These are phyloP conservation scores for Onthophagus sagittarius DNA, from an alignment of 2,888 invertebrate species.

Conservation along the genomic window DNA sequence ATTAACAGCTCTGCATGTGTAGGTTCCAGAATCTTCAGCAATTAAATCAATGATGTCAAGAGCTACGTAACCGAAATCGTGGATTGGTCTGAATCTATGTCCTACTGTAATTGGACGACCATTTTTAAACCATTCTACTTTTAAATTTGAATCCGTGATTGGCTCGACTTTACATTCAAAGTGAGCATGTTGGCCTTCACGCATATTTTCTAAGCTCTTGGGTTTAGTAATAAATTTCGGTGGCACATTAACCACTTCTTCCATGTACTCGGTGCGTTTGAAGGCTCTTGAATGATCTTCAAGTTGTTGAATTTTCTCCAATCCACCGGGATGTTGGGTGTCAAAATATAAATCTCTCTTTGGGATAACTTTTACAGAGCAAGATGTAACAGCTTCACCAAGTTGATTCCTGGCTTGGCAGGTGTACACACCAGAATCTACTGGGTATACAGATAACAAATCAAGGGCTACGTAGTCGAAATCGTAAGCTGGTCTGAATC, in stretches of 20 bases:
- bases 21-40: constrained; percentile 91
- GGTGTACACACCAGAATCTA: constrained; percentile 94
- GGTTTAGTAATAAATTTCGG: constrained; percentile 85
- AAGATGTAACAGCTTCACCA: constrained; percentile 91
- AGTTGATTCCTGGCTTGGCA: constrained; percentile 92
- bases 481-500: constrained; percentile 94
- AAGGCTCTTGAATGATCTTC: constrained; percentile 79
- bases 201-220: constrained; percentile 78
- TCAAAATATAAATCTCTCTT: constrained; percentile 85
- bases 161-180: constrained; percentile 98
- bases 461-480: constrained; percentile 97
- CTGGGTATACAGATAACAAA: constrained; percentile 93
- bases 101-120: constrained; percentile 91
- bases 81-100: constrained; percentile 92
- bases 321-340: constrained; percentile 84
- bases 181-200: constrained; percentile 90
- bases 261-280: constrained; percentile 75
- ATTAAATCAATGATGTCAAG: constrained; percentile 94
- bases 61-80: constrained; percentile 98
- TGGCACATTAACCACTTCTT: constrained; percentile 77
- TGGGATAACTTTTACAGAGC: constrained; percentile 83
- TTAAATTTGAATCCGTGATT: constrained; percentile 92
- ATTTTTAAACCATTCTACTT: constrained; percentile 96
- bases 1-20: constrained; percentile 92
- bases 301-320: constrained; percentile 88